Base-by-base conservation (phyloP, 2,113 vertebrate species). In the Edolisoma coerulescens region DNA sequence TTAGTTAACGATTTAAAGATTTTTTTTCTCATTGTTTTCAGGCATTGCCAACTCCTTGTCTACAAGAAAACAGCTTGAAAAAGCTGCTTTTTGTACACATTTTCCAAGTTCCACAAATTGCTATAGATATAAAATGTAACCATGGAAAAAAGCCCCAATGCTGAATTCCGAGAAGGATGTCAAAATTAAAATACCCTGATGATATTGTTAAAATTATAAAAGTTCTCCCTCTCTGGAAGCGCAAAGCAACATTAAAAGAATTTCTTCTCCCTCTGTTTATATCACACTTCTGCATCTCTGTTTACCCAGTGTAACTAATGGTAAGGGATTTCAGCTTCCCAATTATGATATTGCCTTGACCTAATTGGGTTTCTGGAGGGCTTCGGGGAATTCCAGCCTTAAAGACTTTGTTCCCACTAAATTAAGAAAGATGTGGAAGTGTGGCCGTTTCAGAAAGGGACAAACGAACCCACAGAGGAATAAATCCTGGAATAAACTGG, bases 401-500 rank as follows among this genome's bases (percentile, higher is more conserved):
- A 77, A 96, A 90, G 82, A 90, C 67, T 77, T 77, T 90, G 67
- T 68, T 95, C 85, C 67, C 85, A 70, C 60, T 86, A 85, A 85
- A 76, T 88, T 52, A 88, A 92, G 91, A 56, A 90, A 95, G 94
- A 96, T 94, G 93, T 89, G 78, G 79, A 96, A 96, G 87, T 3
- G 86, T 10, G 50, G 93, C 54, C 65, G 68, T 68, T 97, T 96
- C 90, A 78, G 82, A 81, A 92, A 89, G 89, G 93, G 87, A 93
- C 93, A 96, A 96, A 97, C 24, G 87, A 96, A 95, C 57, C 93
- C 64, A 73, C 20, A 39, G 90, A 96, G 90, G 96, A 93, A 76
- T 37, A 94, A 96, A 97, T 86, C 82, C 96, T 68, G 95, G 94
- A 59, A 71, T 77, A 42, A 92, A 86, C 20, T 1, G 59, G 78